A percentile compares a stretch with the other conserved stretches of the same genome.
These are phyloP conservation scores for Petrocephalus zakoni DNA, from an alignment of 2,113 vertebrate genomes.

Conservation along the genomic window DNA sequence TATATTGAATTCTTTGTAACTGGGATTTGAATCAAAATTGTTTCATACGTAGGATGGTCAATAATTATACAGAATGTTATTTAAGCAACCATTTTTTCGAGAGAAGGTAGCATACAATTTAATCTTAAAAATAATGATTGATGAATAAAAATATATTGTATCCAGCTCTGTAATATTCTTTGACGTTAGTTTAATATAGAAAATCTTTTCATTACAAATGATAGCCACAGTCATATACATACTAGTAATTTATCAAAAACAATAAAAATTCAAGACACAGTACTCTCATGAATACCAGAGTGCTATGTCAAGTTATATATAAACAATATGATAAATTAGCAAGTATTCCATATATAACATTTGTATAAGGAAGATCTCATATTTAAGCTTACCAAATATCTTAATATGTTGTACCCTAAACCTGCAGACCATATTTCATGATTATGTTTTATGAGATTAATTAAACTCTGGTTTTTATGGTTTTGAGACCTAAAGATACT, in stretches of 20 bases:
- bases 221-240: neutral
- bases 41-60: neutral
- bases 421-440: neutral
- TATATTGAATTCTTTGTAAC: neutral
- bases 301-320: constrained; percentile 4
- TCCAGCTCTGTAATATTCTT: neutral
- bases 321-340: neutral
- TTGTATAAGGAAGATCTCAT: neutral
- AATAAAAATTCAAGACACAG: neutral
- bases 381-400: neutral
- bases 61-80: neutral
- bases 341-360: neutral
- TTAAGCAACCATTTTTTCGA: neutral
- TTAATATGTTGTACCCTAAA: neutral
- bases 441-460: neutral
- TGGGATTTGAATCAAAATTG: neutral
- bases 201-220: neutral
- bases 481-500: neutral
- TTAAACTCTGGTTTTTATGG: neutral
- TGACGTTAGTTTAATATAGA: neutral
- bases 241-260: constrained; percentile 12
- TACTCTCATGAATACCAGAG: constrained; percentile 6
- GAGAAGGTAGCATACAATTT: neutral
- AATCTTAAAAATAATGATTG: neutral
- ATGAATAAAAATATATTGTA: neutral